These are phyloP conservation scores for Amphimallon solstitiale DNA, from an alignment of 2,888 invertebrate genomes.

Conservation along the genomic window DNA sequence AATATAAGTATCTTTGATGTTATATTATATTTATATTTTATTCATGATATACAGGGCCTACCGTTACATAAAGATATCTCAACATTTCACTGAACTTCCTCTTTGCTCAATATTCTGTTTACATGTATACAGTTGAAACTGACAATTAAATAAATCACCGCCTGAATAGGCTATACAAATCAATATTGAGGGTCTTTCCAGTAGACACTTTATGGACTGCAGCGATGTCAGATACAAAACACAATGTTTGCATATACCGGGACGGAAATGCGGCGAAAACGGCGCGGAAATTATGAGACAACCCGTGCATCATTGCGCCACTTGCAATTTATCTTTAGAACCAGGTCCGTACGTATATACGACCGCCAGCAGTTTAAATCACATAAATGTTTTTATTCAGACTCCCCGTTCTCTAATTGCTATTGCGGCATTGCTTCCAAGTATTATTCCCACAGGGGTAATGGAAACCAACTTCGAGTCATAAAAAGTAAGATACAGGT, in stretches of 20 bases:
- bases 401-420: slow-evolving; percentile 23
- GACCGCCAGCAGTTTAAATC: background rate
- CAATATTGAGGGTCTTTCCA: too few species aligned
- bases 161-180: too few species aligned
- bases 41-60: too few species aligned
- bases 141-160: too few species aligned
- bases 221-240: too few species aligned
- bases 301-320: slow-evolving; percentile 1
- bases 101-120: too few species aligned
- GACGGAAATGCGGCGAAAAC: background rate
- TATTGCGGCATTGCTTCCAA: slow-evolving; percentile 22
- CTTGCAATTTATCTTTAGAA: slow-evolving; percentile 3
- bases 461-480: slow-evolving; percentile 17
- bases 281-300: background rate
- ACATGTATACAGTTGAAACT: too few species aligned
- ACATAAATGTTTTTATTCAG: slow-evolving; percentile 7
- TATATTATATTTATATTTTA: too few species aligned
- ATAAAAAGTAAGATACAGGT: slow-evolving; percentile 22
- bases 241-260: background rate
- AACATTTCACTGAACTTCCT: too few species aligned
- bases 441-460: slow-evolving; percentile 23
- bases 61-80: too few species aligned
- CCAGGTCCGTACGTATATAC: background rate
- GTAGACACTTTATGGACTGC: too few species aligned
- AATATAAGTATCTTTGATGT: too few species aligned